These are phyloP conservation scores for Eurytoma adleriae DNA, from an alignment of 2,888 invertebrate species.

Conservation along the genomic window DNA sequence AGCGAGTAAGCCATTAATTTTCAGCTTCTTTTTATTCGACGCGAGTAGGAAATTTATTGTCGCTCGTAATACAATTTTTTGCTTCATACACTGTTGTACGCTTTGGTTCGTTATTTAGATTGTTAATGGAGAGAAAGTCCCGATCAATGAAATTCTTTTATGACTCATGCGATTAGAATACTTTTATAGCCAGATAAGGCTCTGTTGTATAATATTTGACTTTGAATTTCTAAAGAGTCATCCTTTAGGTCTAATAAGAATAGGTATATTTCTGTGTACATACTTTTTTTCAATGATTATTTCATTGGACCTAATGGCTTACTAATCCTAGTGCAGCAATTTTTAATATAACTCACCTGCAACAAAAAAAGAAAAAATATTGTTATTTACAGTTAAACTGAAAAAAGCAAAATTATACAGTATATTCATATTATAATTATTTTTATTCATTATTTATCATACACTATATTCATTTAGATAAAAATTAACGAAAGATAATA, in stretches of 20 bases:
- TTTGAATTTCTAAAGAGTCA: neutral
- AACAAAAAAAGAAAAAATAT: slow-evolving; percentile 27
- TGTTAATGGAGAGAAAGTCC: neutral
- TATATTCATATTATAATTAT: neutral
- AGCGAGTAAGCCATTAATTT: slow-evolving; percentile 26
- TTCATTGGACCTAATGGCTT: slow-evolving; percentile 17
- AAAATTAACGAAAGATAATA: neutral
- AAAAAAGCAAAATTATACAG: too few relatives aligned
- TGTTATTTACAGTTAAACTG: neutral
- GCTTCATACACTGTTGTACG: neutral
- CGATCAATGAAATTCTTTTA: too few relatives aligned
- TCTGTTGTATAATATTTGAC: neutral
- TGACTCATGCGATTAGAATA: too few relatives aligned
- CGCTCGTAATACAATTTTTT: slow-evolving; percentile 3
- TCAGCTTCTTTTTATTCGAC: neutral
- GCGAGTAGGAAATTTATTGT: neutral
- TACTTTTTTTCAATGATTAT: neutral
- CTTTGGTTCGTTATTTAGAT: neutral
- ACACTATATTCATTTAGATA: neutral
- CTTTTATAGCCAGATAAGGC: too few relatives aligned
- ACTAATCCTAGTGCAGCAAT: neutral
- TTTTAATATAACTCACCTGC: slow-evolving; percentile 34
- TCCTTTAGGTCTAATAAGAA: neutral
- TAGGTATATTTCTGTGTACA: neutral
- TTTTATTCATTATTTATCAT: neutral